Evolutionary conservation across 1,140 invertebrate genomes (phyloP), one percentile per base, ranked within the genome.

Genomic region (Notospermus geniculatus): DNA sequence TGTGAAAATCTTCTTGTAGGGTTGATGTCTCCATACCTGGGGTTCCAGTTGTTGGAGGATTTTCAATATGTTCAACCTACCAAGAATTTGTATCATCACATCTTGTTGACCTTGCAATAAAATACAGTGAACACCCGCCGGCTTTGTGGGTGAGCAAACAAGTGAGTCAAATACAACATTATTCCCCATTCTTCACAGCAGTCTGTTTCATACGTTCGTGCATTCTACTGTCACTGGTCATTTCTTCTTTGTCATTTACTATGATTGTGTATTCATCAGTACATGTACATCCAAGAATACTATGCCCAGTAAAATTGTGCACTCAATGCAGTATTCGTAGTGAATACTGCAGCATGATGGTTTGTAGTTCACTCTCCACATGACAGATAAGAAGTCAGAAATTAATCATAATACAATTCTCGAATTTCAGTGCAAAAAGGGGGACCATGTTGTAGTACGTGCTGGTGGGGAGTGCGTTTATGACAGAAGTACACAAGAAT

Each of bases 391-490:
- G n/a, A n/a, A n/a, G n/a, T n/a, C n/a, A n/a, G n/a, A n/a, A n/a
- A n/a, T n/a, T n/a, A n/a, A n/a, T n/a, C n/a, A n/a, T n/a, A n/a
- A n/a, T n/a, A n/a, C n/a, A n/a, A n/a, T 22, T 22, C 7, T 59
- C 27, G 2, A 53, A 15, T 53, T 70, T 59, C 64, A 79, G 76
- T 81, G 80, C 65, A 59, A 60, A 46, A 63, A 66, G 52, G 80
- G 78, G 9, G 61, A 65, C 29, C 59, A 70, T 54, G 66, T 82
- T 19, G 45, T 67, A 17, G 58, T 81, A 23, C 54, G 72, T 56
- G 70, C 72, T 43, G 80, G 80, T 41, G 80, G 80, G 7, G 76
- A 81, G 52, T 78, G 80, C 56, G 78, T 59, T 57, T 79, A 73
- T 66, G 71, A 77, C 56, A 68, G 68, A 13, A 61, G 69, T 0